These are phyloP conservation scores for Heloderma charlesbogerti DNA, from an alignment of 2,113 vertebrate species.

Conservation along the genomic window DNA sequence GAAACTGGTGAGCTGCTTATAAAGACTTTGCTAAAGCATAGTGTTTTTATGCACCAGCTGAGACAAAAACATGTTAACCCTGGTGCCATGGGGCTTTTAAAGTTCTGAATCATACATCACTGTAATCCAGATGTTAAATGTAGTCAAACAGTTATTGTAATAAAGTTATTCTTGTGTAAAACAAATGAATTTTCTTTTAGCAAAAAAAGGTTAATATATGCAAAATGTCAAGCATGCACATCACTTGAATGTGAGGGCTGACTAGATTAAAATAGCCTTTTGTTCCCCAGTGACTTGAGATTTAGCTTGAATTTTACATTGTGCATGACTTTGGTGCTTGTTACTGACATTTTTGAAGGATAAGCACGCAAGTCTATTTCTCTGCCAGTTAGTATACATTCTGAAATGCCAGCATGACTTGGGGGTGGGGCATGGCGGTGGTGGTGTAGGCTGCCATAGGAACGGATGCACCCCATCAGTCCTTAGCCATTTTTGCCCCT, in stretches of 20 bases:
- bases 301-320: background rate
- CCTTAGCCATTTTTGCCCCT: background rate
- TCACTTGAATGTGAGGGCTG: conserved; percentile 14
- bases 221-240: background rate
- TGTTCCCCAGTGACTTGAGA: background rate
- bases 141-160: conserved; percentile 28
- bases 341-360: background rate
- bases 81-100: background rate
- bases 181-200: conserved; percentile 11
- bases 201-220: conserved; percentile 38
- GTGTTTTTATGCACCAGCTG: background rate
- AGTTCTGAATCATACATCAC: background rate
- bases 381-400: background rate
- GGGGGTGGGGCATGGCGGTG: background rate
- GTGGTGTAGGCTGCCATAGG: background rate
- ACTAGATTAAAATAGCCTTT: conserved; percentile 20
- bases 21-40: background rate
- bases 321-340: background rate
- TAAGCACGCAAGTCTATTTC: background rate
- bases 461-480: too few species aligned
- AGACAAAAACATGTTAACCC: background rate
- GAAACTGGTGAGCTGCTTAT: background rate
- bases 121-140: conserved; percentile 25
- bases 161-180: conserved; percentile 35
- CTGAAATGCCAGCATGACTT: background rate